A percentile compares a stretch with the other conserved stretches of the same genome.
Conservation (phyloP, 1,140 invertebrate species). For the Alviniconcha marisindica region DNA sequence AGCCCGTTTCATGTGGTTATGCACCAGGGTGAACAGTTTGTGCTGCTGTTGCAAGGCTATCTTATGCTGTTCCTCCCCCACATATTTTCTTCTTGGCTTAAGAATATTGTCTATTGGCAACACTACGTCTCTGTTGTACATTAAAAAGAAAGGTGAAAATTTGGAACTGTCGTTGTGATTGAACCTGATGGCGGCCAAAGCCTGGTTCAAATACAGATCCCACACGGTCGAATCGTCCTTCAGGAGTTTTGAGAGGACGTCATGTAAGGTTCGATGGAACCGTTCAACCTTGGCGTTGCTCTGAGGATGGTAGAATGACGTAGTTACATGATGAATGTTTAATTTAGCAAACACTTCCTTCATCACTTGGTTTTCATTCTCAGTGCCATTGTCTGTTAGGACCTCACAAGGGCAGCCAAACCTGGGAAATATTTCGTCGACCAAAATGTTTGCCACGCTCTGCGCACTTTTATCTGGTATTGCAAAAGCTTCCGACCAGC, state of each 20-base stretch:
- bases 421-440: constrained; percentile 54
- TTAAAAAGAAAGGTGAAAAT: constrained; percentile 32
- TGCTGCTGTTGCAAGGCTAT: constrained; percentile 33
- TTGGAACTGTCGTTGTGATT: constrained; percentile 34
- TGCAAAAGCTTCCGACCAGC: constrained; percentile 49
- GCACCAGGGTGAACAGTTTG: constrained; percentile 5
- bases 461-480: constrained; percentile 36
- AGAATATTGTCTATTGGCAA: constrained; percentile 33
- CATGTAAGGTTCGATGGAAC: constrained; percentile 49
- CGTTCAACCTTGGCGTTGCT: constrained; percentile 46
- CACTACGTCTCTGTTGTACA: constrained; percentile 44
- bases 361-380: constrained; percentile 42
- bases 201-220: constrained; percentile 48
- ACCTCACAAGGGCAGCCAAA: constrained; percentile 37
- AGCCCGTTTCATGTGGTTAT: constrained; percentile 1
- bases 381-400: constrained; percentile 45
- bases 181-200: constrained; percentile 43
- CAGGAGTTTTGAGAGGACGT: constrained; percentile 47
- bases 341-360: constrained; percentile 29
- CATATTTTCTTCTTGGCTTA: constrained; percentile 45
- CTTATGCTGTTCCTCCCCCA: constrained; percentile 6
- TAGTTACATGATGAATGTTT: constrained; percentile 43
- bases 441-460: constrained; percentile 41
- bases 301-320: constrained; percentile 37
- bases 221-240: constrained; percentile 33